These are phyloP conservation scores for Upupa epops DNA, from an alignment of 2,113 vertebrate genomes.

Conservation along the genomic window DNA sequence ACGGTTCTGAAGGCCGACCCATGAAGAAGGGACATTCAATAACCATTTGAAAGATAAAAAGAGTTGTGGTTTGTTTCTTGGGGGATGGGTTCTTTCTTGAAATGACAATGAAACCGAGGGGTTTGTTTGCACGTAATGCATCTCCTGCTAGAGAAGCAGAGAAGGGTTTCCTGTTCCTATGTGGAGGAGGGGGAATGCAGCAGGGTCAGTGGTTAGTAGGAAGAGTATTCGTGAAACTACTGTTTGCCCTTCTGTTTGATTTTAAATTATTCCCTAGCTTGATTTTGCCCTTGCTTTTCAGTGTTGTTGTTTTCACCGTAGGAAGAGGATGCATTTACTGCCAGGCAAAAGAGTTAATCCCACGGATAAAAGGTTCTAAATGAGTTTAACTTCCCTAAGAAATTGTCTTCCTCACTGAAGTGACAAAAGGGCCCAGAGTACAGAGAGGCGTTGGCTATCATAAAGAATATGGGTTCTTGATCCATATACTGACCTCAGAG, in stretches of 20 bases:
- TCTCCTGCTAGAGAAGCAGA: background rate
- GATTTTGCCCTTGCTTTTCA: background rate
- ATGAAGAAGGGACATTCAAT: slow-evolving; percentile 15
- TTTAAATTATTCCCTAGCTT: background rate
- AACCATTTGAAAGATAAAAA: background rate
- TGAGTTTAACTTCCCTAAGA: background rate
- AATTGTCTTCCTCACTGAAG: background rate
- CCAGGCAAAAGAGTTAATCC: background rate
- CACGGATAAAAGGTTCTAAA: background rate
- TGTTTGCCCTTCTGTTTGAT: background rate
- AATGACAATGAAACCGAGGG: background rate
- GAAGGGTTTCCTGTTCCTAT: background rate
- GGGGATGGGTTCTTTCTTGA: background rate
- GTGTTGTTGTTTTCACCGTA: background rate
- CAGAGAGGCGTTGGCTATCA: background rate
- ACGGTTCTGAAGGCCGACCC: slow-evolving; percentile 16
- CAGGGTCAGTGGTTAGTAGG: background rate
- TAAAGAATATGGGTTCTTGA: background rate
- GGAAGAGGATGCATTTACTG: background rate
- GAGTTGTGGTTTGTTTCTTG: background rate
- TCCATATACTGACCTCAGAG: background rate
- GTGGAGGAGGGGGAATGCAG: background rate
- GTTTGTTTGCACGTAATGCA: background rate
- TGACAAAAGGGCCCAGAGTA: background rate
- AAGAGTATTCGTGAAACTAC: background rate